phyloP scores from a whole-genome alignment of 2,113 vertebrate species.

The Vidua macroura region DNA sequence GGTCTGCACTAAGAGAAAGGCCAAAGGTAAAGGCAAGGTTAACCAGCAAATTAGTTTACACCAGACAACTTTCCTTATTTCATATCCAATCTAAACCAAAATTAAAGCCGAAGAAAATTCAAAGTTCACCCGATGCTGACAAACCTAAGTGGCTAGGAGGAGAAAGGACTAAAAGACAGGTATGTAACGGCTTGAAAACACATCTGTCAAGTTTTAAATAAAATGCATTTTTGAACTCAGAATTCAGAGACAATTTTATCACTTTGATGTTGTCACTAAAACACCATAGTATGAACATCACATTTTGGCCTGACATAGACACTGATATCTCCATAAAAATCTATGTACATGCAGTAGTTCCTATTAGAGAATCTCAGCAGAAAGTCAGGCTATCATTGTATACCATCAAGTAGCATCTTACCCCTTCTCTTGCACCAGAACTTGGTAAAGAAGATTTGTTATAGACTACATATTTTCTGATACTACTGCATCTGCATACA shows the following conservation, averaged over 20 bases:
- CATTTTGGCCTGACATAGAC: not conserved
- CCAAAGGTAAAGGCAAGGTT: constrained; percentile 14
- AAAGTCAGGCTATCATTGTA: not conserved
- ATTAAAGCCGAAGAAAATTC: constrained; percentile 10
- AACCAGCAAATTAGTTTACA: not conserved
- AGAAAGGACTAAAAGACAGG: not conserved
- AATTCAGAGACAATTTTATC: not conserved
- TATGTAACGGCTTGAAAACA: not conserved
- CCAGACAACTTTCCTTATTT: not conserved
- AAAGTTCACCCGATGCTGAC: not conserved
- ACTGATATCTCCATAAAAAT: rapidly evolving
- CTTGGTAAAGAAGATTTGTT: not conserved
- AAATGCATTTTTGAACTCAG: not conserved
- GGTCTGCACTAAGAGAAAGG: not conserved
- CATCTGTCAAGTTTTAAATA: not conserved
- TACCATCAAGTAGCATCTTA: not conserved
- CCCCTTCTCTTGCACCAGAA: not conserved
- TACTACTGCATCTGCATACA: not conserved
- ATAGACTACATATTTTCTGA: not conserved
- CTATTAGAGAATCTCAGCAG: not conserved
- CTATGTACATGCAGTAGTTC: rapidly evolving
- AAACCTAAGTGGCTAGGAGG: not conserved
- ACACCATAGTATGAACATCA: not conserved
- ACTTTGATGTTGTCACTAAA: not conserved
- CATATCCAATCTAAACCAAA: not conserved